phyloP scores from a whole-genome alignment of 2,888 invertebrate species.

The Calameuta filiformis region DNA sequence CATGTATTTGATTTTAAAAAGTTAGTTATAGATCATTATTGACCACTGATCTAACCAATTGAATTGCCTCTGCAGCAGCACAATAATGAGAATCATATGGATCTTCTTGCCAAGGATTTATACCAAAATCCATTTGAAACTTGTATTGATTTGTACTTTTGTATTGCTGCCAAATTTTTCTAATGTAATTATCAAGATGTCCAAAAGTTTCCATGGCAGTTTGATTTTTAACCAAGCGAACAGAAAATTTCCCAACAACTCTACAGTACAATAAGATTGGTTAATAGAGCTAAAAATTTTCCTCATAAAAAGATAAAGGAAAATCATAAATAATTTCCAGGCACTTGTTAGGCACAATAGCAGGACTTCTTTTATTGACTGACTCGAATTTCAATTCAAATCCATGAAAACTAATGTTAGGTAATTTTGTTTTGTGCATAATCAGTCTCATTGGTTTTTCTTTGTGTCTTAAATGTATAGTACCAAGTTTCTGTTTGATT shows the following conservation, averaged over 20 bases:
- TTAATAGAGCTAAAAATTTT: background rate
- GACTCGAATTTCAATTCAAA: conserved; percentile 28
- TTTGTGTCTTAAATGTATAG: conserved; percentile 33
- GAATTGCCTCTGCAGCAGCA: conserved; percentile 37
- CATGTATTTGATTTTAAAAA: background rate
- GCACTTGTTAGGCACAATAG: conserved; percentile 27
- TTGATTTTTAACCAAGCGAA: conserved; percentile 40
- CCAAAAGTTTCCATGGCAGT: conserved; percentile 23
- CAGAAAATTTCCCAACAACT: conserved; percentile 34
- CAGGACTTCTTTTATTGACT: conserved; percentile 19
- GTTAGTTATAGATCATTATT: background rate
- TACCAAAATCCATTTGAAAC: conserved; percentile 33
- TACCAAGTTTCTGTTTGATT: conserved; percentile 31
- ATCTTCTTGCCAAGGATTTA: conserved; percentile 42
- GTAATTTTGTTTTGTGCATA: conserved; percentile 38
- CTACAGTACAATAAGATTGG: conserved; percentile 18
- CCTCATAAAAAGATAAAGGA: background rate
- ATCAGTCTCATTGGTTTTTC: conserved; percentile 33
- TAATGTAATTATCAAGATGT: conserved; percentile 34
- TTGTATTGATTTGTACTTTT: conserved; percentile 34
- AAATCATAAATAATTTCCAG: background rate
- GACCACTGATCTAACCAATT: conserved; percentile 25
- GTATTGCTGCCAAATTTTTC: conserved; percentile 27
- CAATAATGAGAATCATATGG: conserved; percentile 35
- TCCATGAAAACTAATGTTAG: conserved; percentile 35